A percentile compares a stretch with the other conserved stretches of the same genome.
phyloP scores from a whole-genome alignment of 1,140 invertebrate species.

The Polypedilum pembai region DNA sequence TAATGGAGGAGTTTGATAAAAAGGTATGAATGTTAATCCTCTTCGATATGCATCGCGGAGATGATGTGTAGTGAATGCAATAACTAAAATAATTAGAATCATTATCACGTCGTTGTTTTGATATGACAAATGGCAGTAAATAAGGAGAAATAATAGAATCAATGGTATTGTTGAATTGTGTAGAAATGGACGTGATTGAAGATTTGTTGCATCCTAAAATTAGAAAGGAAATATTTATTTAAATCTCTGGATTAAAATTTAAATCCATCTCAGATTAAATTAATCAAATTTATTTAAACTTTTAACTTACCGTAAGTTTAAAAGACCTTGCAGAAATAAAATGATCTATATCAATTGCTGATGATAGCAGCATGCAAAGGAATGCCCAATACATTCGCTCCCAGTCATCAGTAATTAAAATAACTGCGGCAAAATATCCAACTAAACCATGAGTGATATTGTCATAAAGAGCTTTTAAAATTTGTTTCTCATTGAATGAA shows the following conservation, averaged over 20 bases:
- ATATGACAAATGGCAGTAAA: not conserved
- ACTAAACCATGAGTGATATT: not conserved
- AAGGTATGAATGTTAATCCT: not conserved
- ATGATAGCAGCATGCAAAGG: not conserved
- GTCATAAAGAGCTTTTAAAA: not conserved
- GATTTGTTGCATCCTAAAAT: constrained; percentile 15
- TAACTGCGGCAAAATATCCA: not conserved
- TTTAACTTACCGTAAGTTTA: not conserved
- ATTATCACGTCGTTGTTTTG: not conserved
- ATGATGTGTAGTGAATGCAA: not conserved
- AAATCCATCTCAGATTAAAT: no score
- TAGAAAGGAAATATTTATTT: not conserved
- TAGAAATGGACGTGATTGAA: not conserved
- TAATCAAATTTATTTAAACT: no score
- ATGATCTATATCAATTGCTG: not conserved
- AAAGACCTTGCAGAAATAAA: not conserved
- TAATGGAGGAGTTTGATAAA: not conserved
- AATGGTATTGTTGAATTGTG: not conserved
- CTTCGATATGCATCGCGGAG: not conserved
- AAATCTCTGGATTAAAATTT: no score
- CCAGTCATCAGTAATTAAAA: not conserved
- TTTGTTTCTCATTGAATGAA: not conserved
- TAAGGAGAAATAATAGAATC: not conserved
- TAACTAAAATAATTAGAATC: not conserved
- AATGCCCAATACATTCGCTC: not conserved